Evolutionary conservation across 2,797 vertebrate species (phyloP).

Genomic region (Melanotaenia parkinsoni): DNA sequence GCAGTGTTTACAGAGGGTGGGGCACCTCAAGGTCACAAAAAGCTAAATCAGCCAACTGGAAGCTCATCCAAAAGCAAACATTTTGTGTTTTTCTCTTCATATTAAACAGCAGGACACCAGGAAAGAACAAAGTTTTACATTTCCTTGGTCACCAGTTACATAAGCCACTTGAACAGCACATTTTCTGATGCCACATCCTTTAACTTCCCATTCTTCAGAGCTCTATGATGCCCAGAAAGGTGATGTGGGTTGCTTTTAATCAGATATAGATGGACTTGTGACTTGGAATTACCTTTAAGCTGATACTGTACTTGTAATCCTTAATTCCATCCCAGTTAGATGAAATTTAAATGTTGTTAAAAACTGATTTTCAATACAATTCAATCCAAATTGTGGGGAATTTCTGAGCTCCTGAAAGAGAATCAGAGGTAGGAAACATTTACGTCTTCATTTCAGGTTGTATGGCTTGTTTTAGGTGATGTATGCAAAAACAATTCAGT

Average conservation of each 20-base stretch:
- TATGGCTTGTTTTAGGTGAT: neutral
- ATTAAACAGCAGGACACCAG: neutral
- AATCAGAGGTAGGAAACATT: neutral
- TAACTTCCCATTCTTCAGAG: neutral
- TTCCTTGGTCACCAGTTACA: neutral
- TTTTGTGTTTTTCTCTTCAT: neutral
- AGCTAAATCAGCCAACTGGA: constrained; percentile 25
- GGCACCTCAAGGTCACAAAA: constrained; percentile 48
- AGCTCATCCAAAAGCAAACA: constrained; percentile 29
- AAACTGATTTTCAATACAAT: neutral
- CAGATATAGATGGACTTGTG: neutral
- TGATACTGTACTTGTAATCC: neutral
- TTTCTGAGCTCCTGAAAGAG: neutral
- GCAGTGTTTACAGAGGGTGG: constrained; percentile 50
- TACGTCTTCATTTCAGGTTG: neutral
- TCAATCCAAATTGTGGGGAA: neutral
- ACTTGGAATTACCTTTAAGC: neutral
- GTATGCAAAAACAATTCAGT: neutral
- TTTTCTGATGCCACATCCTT: constrained; percentile 3
- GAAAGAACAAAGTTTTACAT: constrained; percentile 1
- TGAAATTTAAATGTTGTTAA: neutral
- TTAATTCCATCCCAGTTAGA: neutral
- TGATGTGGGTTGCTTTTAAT: neutral
- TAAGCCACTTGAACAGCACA: neutral
- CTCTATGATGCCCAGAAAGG: neutral